Base-by-base conservation (phyloP, 2,888 invertebrate genomes). In the Thera britannica region DNA sequence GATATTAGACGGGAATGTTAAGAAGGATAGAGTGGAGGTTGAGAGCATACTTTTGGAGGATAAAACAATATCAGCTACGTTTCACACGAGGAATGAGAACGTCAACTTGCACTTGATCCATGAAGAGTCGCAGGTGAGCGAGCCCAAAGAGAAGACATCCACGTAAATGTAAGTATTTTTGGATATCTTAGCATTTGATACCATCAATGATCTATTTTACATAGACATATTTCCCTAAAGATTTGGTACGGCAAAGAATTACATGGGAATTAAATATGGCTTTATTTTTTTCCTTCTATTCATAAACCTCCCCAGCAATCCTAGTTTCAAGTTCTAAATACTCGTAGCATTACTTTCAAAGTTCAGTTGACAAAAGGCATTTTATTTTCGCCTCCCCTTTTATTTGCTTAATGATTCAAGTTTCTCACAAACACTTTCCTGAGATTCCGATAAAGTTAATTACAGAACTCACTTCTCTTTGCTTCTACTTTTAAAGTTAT, bases 41-140 rank as follows among this genome's bases (percentile, higher is more conserved):
- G 95, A 95, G 79, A 94, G 92, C 75, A 94, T 95, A 75, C 77
- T 94, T 67, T 84, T 95, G 79, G 93, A 93, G 78, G 93, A 93
- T 63, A 93, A 91, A 74, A 79, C 84, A 35, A 80, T 90, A 70
- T 83, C 91, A 52, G 88, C 87, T 4, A 84, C 89, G 46, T 90
- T 85, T 78, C 87, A 90, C 57, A 86, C 87, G 44, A 90, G 85
- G 75, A 87, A 74, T 76, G 92, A 92, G 67, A 90, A 86, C 75
- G 78, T 90, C 1, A 92, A 88, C 78, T 83, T 93, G 74, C 92
- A 92, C 64, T 79, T 92, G 67, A 92, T 93, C 64, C 85, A 90
- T 58, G 93, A 93, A 75, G 93, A 93, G 72, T 89, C 92, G 8
- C 89, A 90, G 57, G 73, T 88, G 23, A 88, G 81, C 67, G 92